phyloP scores from a whole-genome alignment of 1,140 invertebrate species.

The Hyposmocoma kahamanoa region DNA sequence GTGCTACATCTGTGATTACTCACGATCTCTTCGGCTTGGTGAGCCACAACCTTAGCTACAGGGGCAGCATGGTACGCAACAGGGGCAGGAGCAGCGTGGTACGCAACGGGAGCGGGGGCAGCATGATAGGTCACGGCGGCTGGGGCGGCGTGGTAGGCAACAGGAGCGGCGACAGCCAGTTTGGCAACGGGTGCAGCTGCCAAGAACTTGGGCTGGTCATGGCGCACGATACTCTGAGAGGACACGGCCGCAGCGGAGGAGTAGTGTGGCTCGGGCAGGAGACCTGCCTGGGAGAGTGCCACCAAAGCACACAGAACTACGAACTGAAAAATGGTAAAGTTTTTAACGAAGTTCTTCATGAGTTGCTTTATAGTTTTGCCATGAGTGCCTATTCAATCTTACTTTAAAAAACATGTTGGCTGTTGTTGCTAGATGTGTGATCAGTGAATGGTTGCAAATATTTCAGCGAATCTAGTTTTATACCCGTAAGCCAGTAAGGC shows the following conservation, averaged over 20 bases:
- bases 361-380: neutral
- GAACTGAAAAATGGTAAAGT: constrained; percentile 28
- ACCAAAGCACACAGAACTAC: constrained; percentile 40
- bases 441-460: constrained; percentile 1
- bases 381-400: constrained; percentile 2
- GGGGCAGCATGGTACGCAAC: constrained; percentile 18
- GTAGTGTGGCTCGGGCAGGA: constrained; percentile 40
- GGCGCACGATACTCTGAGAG: constrained; percentile 33
- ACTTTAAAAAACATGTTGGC: constrained; percentile 19
- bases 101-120: constrained; percentile 37
- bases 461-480: neutral
- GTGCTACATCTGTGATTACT: neutral
- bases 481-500: too few species aligned
- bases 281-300: constrained; percentile 39
- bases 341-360: neutral
- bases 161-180: constrained; percentile 46
- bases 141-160: constrained; percentile 20
- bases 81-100: constrained; percentile 26
- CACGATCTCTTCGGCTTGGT: neutral
- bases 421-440: neutral
- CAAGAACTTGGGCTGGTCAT: constrained; percentile 28
- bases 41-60: neutral
- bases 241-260: constrained; percentile 28
- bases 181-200: constrained; percentile 34
- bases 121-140: constrained; percentile 37